A percentile compares a stretch with the other conserved stretches of the same genome.
Conservation (phyloP, 2,113 vertebrate genomes). For the Felis chaus region DNA sequence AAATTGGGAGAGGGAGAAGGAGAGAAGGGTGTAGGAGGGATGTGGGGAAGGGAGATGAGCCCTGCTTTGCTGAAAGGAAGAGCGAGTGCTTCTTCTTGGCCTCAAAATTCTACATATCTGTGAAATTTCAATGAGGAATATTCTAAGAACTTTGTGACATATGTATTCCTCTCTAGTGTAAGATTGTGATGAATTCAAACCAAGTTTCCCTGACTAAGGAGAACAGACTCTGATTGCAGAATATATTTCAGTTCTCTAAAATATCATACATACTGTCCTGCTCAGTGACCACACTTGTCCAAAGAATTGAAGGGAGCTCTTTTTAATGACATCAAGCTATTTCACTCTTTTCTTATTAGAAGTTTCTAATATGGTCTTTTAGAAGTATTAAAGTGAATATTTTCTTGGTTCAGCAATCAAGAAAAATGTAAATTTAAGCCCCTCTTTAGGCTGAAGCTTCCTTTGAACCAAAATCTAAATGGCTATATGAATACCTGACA, state of each 20-base stretch:
- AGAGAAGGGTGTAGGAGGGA: neutral
- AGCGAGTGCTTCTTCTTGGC: conserved; percentile 47
- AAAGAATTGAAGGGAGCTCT: neutral
- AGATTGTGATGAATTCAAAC: conserved; percentile 47
- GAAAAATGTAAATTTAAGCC: conserved; percentile 39
- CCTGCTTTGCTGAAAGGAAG: neutral
- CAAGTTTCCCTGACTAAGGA: conserved; percentile 42
- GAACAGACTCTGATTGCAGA: conserved; percentile 33
- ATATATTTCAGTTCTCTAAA: neutral
- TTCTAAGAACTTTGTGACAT: conserved; percentile 76
- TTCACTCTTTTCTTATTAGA: conserved; percentile 8
- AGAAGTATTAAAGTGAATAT: conserved; percentile 20
- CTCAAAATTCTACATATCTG: conserved; percentile 52
- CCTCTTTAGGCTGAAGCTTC: neutral
- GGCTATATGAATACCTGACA: neutral
- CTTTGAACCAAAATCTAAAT: conserved; percentile 40
- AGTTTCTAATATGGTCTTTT: neutral
- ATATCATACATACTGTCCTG: neutral
- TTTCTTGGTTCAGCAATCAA: conserved; percentile 35
- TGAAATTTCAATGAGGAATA: conserved; percentile 73
- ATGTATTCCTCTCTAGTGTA: conserved; percentile 34
- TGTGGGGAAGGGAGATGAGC: neutral
- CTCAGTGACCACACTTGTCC: neutral
- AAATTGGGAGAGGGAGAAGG: conserved; percentile 31
- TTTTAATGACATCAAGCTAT: conserved; percentile 6